Evolutionary conservation across 2,888 invertebrate species (phyloP).

Genomic region (Pollenia angustigena): DNA sequence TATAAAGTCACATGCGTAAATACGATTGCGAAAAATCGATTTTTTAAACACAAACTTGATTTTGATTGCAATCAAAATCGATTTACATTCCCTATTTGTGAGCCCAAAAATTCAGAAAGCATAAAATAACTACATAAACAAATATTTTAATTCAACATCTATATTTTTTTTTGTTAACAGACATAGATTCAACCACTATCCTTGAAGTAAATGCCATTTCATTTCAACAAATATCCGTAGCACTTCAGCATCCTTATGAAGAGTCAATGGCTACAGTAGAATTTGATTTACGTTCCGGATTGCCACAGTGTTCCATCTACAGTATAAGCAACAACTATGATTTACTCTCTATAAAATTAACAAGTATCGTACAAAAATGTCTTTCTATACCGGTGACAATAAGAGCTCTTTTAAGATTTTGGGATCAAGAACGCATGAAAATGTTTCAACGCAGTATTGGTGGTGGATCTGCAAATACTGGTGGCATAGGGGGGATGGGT

Average conservation of each 20-base stretch:
- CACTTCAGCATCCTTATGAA: conserved; percentile 95
- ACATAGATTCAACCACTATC: conserved; percentile 87
- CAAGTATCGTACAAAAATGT: conserved; percentile 92
- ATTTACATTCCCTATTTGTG: too few relatives aligned
- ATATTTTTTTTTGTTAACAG: conserved; percentile 78
- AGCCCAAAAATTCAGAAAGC: too few relatives aligned
- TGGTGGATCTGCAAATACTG: conserved; percentile 45
- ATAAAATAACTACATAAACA: too few relatives aligned
- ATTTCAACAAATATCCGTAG: conserved; percentile 94
- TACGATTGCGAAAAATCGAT: too few relatives aligned
- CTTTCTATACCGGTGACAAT: conserved; percentile 97
- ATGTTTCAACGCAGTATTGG: conserved; percentile 81
- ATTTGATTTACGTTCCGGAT: conserved; percentile 92
- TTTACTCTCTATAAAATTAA: conserved; percentile 83
- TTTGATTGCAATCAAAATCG: too few relatives aligned
- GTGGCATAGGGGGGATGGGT: conserved; percentile 49
- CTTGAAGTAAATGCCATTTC: conserved; percentile 96
- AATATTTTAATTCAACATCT: background rate
- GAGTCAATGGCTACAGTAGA: conserved; percentile 97
- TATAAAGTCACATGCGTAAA: too few relatives aligned
- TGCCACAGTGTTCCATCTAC: conserved; percentile 91
- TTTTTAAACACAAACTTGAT: too few relatives aligned
- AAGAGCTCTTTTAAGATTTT: conserved; percentile 92
- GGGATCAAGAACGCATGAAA: conserved; percentile 90
- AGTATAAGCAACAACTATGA: conserved; percentile 86